Conservation (phyloP, 1,140 invertebrate species). For the Tetragonula clypearis region DNA sequence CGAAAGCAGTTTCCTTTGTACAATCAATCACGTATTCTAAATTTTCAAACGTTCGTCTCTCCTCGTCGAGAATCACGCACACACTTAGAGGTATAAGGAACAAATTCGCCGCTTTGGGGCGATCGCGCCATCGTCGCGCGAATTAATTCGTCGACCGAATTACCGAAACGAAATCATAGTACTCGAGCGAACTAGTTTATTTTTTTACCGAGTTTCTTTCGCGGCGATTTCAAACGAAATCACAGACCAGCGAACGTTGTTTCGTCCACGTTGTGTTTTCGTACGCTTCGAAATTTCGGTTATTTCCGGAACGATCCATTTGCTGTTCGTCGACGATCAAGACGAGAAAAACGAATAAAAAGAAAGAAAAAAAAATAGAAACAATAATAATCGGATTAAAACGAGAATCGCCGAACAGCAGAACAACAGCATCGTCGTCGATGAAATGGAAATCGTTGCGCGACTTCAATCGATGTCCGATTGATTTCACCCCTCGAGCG, state of each 20-base stretch:
- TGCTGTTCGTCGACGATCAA: neutral
- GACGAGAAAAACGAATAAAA: too few species aligned
- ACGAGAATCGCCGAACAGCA: neutral
- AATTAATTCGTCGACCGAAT: conserved; percentile 26
- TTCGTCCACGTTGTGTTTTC: neutral
- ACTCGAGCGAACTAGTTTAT: neutral
- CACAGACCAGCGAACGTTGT: neutral
- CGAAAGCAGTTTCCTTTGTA: too few species aligned
- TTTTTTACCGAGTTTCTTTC: conserved; percentile 16
- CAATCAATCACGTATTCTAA: too few species aligned
- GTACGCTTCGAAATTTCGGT: neutral
- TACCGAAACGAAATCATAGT: neutral
- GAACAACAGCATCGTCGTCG: neutral
- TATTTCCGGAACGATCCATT: neutral
- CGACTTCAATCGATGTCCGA: neutral
- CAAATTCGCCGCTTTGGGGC: neutral
- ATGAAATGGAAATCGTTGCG: neutral
- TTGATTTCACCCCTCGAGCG: neutral
- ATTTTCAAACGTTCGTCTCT: neutral
- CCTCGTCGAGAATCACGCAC: conserved; percentile 14
- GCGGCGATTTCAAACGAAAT: neutral
- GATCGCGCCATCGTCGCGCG: neutral
- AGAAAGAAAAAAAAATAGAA: too few species aligned
- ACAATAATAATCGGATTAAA: neutral
- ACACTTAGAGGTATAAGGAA: conserved; percentile 8